Percentiles rank a stretch among this genome's conserved stretches.
Evolutionary conservation across 2,113 vertebrate species (phyloP).

Genomic region (Connochaetes taurinus): DNA sequence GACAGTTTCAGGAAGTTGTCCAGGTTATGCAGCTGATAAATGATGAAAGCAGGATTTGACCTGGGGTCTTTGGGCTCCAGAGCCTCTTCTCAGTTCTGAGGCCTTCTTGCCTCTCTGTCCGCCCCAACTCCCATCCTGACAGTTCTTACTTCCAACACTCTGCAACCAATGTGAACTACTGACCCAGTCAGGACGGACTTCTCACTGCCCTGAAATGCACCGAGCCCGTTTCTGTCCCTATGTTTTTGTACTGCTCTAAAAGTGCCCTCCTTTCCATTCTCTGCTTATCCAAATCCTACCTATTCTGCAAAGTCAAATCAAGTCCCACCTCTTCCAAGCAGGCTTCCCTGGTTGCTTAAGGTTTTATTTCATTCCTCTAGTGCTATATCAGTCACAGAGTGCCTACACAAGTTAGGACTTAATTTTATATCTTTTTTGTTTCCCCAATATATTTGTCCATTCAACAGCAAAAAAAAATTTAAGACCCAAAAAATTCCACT

Average conservation of each 20-base stretch:
- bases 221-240: not conserved
- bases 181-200: not conserved
- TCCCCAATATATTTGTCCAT: not conserved
- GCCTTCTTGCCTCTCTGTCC: not conserved
- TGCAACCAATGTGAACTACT: not conserved
- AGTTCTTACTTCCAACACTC: not conserved
- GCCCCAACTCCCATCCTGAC: not conserved
- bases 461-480: not conserved
- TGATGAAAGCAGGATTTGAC: not conserved
- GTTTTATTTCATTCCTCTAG: not conserved
- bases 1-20: not conserved
- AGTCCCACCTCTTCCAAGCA: not conserved
- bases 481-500: not conserved
- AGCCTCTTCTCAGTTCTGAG: not conserved
- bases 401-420: not conserved
- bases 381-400: not conserved
- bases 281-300: not conserved
- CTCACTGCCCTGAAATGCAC: not conserved
- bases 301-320: not conserved
- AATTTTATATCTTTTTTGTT: not conserved
- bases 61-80: not conserved
- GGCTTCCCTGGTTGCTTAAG: not conserved
- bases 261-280: not conserved
- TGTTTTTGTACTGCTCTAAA: not conserved
- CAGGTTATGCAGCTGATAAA: not conserved